These are phyloP conservation scores for Rhagologus leucostigma DNA, from an alignment of 2,113 vertebrate species.

Conservation along the genomic window DNA sequence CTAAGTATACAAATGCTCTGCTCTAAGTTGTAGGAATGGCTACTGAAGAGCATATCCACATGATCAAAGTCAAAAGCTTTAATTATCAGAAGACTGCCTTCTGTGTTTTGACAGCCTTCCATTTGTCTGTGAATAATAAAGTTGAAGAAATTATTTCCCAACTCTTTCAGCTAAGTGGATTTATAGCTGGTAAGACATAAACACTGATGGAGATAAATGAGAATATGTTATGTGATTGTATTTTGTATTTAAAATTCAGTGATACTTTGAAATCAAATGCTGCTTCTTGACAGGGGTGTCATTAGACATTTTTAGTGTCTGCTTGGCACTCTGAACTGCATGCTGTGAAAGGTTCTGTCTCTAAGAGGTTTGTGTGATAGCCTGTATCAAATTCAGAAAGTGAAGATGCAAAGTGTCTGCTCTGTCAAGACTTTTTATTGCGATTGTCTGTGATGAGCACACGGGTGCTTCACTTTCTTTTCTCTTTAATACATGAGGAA, in stretches of 20 bases:
- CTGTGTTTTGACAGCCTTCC: conserved; percentile 48
- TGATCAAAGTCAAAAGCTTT: conserved; percentile 40
- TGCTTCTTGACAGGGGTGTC: not conserved
- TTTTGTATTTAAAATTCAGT: not conserved
- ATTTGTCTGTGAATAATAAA: conserved; percentile 2
- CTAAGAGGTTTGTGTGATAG: not conserved
- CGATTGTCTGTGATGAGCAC: not conserved
- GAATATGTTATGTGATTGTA: not conserved
- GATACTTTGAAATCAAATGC: not conserved
- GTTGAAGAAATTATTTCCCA: conserved; percentile 35
- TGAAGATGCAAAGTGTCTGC: not conserved
- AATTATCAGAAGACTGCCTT: conserved; percentile 60
- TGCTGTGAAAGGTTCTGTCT: not conserved
- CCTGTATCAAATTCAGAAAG: not conserved
- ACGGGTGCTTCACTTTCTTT: not conserved
- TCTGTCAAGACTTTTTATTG: not conserved
- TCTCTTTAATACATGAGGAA: not conserved
- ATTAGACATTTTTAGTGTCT: not conserved
- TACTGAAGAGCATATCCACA: conserved; percentile 11
- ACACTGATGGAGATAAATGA: not conserved
- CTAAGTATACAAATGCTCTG: conserved; percentile 12
- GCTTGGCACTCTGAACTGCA: not conserved
- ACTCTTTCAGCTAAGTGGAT: conserved; percentile 63
- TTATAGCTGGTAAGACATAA: not conserved
- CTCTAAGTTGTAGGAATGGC: conserved; percentile 12